These are phyloP conservation scores for Eledona agricola DNA, from an alignment of 2,888 invertebrate species.

Conservation along the genomic window DNA sequence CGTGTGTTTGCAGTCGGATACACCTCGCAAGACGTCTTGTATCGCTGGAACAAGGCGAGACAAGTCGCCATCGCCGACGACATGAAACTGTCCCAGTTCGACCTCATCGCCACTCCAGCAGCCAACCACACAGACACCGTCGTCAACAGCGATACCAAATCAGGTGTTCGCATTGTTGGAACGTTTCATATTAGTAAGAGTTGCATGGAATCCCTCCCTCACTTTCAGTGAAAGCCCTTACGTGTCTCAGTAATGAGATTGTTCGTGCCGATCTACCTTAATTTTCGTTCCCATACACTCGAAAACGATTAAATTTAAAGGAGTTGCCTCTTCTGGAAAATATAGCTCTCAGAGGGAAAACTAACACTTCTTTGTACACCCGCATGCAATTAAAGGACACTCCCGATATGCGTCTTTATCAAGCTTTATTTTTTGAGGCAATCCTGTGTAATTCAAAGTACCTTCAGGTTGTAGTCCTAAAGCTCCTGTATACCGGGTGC, in stretches of 20 bases:
- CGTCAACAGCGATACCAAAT: slow-evolving; percentile 54
- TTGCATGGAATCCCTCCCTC: slow-evolving; percentile 3
- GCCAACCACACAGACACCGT: slow-evolving; percentile 71
- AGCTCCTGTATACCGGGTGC: too few species aligned
- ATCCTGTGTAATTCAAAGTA: too few species aligned
- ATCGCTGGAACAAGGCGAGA: slow-evolving; percentile 76
- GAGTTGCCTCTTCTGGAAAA: too few species aligned
- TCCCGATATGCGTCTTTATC: too few species aligned
- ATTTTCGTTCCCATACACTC: too few species aligned
- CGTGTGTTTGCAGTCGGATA: slow-evolving; percentile 72
- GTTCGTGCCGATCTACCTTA: too few species aligned
- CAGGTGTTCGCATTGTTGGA: slow-evolving; percentile 48
- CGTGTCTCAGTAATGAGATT: slow-evolving; percentile 28
- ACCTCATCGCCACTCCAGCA: slow-evolving; percentile 78
- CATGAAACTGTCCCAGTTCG: slow-evolving; percentile 86
- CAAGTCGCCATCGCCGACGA: slow-evolving; percentile 82
- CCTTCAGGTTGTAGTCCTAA: too few species aligned
- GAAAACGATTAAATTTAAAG: too few species aligned
- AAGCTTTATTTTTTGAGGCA: too few species aligned
- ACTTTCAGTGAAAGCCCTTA: slow-evolving; percentile 9
- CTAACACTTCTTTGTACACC: too few species aligned
- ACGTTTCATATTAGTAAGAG: slow-evolving; percentile 29
- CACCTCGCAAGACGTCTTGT: slow-evolving; percentile 76
- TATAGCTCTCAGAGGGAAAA: too few species aligned
- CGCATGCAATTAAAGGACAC: too few species aligned